Evolutionary conservation across 2,888 invertebrate genomes (phyloP), one percentile per base, ranked within the genome.

Genomic region (Flabesymbios commensalis): DNA sequence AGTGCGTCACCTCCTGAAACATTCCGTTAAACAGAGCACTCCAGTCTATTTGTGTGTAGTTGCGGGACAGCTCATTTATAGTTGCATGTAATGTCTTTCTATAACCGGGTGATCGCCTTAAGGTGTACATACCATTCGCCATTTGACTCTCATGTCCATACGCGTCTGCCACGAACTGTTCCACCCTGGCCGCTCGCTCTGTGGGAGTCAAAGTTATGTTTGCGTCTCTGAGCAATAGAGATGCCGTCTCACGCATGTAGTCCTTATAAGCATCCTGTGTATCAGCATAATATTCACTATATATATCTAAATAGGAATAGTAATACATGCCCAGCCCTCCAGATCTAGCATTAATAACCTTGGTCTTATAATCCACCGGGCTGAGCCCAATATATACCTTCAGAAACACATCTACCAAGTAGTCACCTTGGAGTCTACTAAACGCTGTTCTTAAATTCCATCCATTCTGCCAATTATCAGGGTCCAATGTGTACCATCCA

Each of bases 1-100:
- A n/a, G n/a, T n/a, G n/a, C 80, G 81, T 31, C 83, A 85, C 68
- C 10, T 60, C 57, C 31, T 70, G 65, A 57, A 78, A 79, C 70
- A 77, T 71, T 47, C 74, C 69, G 31, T 31, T 31, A 29, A 17
- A 4, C 29, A 31, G 52, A 1, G 33, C 52, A 19, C 32, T 24
- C 31, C 3, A 19, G 7, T 10, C 14, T 32, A 64, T 61, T 58
- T 58, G 60, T 29, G 64, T 56, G 41, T 61, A 61, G 56, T 64
- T 64, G 22, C 26, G 32, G 7, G 52, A 36, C n/a, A 64, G 28
- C 31, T 64, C 54, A 5, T 45, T 28, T 17, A 61, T 7, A 2
- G 53, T 57, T 22, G 41, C 14, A 24, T 22, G 5, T 41, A 41
- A 31, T 53, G 39, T 14, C 39, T n/a, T 36, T n/a, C 39, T 14